A percentile compares a stretch with the other conserved stretches of the same genome.
Evolutionary conservation across 2,113 vertebrate genomes (phyloP).

Genomic region (Parus major): DNA sequence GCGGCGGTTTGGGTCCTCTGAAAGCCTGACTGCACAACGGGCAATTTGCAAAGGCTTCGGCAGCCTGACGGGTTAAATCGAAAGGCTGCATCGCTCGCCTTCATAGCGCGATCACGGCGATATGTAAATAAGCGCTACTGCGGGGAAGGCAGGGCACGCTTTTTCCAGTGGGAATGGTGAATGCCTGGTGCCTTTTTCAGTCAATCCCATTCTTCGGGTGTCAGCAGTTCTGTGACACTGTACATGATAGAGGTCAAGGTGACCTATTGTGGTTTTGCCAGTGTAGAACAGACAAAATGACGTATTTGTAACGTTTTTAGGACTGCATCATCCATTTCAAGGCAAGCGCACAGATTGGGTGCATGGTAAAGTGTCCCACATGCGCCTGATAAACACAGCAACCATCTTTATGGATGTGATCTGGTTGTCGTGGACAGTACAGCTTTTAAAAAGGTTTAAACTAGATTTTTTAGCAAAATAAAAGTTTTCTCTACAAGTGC

Average conservation of each 20-base stretch:
- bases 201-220: neutral
- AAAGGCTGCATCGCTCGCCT: neutral
- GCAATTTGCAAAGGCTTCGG: neutral
- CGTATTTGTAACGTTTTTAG: neutral
- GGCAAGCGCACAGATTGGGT: neutral
- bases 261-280: neutral
- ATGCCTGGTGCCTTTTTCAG: neutral
- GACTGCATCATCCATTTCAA: neutral
- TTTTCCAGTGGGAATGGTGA: neutral
- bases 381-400: neutral
- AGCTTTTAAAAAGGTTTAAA: neutral
- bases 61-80: neutral
- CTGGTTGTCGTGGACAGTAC: neutral
- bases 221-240: neutral
- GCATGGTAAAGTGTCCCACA: accelerated
- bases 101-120: accelerated
- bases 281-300: neutral
- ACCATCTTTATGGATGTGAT: neutral
- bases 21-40: accelerated
- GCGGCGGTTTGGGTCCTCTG: accelerated
- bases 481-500: neutral
- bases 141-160: neutral
- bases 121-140: accelerated
- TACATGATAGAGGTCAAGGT: neutral
- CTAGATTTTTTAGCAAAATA: neutral